phyloP scores from a whole-genome alignment of 2,113 vertebrate genomes.

The Chloroceryle aenea region DNA sequence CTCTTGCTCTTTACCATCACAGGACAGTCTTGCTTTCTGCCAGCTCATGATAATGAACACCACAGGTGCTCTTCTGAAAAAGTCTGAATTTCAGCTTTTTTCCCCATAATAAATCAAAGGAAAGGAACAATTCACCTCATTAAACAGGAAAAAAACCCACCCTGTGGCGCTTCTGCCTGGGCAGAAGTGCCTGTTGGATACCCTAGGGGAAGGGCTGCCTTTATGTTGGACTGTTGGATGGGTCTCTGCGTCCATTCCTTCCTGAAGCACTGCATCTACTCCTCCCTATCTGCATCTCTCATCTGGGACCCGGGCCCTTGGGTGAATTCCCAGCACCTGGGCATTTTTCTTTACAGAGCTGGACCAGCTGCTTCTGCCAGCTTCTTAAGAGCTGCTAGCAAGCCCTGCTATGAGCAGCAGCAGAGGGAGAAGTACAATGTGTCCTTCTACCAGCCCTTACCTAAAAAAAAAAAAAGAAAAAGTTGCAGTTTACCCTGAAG shows the following conservation, averaged over 20 bases:
- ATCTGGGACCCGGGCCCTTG: not conserved
- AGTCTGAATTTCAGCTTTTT: not conserved
- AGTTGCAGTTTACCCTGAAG: not conserved
- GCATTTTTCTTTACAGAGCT: not conserved
- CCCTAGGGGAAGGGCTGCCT: not conserved
- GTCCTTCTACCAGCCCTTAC: not conserved
- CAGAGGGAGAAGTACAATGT: not conserved
- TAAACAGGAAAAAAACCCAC: not conserved
- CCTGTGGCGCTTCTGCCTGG: not conserved
- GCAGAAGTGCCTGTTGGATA: not conserved
- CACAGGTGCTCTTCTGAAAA: rapidly evolving
- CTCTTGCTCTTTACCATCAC: not conserved
- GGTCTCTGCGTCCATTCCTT: not conserved
- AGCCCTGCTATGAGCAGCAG: not conserved
- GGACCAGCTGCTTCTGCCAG: not conserved
- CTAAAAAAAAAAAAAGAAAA: not conserved
- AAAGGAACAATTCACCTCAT: not conserved
- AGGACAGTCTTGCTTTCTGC: not conserved
- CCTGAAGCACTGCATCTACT: not conserved
- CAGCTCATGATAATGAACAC: not conserved
- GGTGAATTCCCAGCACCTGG: not conserved
- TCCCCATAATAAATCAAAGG: not conserved
- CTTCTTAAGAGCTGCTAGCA: not conserved
- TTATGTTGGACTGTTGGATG: not conserved
- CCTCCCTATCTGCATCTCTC: not conserved